Evolutionary conservation across 2,888 invertebrate genomes (phyloP), one percentile per base, ranked within the genome.

Genomic region (Chironomus tentans): DNA sequence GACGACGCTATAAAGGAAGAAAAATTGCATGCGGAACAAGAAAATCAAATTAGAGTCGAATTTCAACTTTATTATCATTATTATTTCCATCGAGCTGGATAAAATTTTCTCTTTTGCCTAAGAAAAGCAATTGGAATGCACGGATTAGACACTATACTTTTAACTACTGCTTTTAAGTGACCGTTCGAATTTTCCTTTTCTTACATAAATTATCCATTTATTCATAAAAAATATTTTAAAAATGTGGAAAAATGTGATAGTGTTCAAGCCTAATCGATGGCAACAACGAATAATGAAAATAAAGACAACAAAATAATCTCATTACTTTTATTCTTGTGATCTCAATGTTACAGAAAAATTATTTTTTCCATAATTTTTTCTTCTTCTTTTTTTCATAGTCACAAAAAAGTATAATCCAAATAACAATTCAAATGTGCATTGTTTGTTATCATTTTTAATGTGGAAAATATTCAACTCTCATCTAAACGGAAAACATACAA

Each of bases 301-400:
- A n/a, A 12, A 65, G 21, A 24, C 46, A 74, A 65, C 68, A 74
- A 74, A 74, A 68, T 68, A 74, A 74, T 74, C 65, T 74, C 74
- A 74, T 74, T 74, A 68, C 68, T 74, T 74, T 38, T 38, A 74
- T 74, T 74, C 28, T 48, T 56, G 56, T 15, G 73, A 65, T 74
- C 68, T 38, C 38, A 38, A 38, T 38, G 38, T 38, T 38, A 56
- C 61, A 28, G 38, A 24, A 72, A 72, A 18, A 48, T 24, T 50
- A 38, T 15, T 56, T 56, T 56, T 15, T 18, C 56, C n/a, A 56
- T 56, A 18, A 56, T 48, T 50, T n/a, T 50, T 15, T 15, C 7
- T 18, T 5, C 18, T 2, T 38, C 2, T 38, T 2, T 38, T 38
- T 10, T 38, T 1, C 38, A 10, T 10, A 38, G 38, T 10, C 38